Evolutionary conservation across 2,797 vertebrate genomes (phyloP), one percentile per base, ranked within the genome.

Genomic region (Pteronotus mesoamericanus): DNA sequence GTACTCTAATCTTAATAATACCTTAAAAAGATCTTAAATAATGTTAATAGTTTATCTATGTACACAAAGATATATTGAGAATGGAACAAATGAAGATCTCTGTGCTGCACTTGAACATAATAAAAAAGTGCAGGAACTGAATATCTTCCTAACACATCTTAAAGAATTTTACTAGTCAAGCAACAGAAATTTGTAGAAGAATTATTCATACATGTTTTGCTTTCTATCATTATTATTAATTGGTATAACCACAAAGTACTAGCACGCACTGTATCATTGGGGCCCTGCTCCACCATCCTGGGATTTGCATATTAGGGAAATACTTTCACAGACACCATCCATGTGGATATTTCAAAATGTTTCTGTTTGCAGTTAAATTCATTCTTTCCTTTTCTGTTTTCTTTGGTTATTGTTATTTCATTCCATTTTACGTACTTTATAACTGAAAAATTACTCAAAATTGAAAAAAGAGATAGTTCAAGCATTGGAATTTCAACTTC

Each of bases 401-500:
- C 48, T 92, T 89, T 71, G 80, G 22, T 86, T 84, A n/a, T 83
- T 51, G 7, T 94, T 93, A 85, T 95, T 96, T 82, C 85, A 48
- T 72, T 86, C 19, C 22, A 61, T 75, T 91, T 95, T 59, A 84
- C 21, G 10, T 42, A 68, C 24, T 88, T 85, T 87, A 71, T 68
- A 97, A 89, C 87, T 89, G 66, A 94, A 89, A 74, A 95, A 97
- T 93, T 66, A 80, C 46, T 86, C 42, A 74, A 74, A 94, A 66
- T 72, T 96, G 22, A 24, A 37, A 82, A 95, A 95, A 82, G 19
- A 91, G 86, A 90, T 84, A 94, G 53, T 24, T 66, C 37, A 88
- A 72, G 24, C 78, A 44, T 44, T 87, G 84, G 69, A 82, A 32
- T 92, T 97, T 97, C 94, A 96, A 74, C 91, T 97, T 94, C 59